These are phyloP conservation scores for Chiloscyllium plagiosum DNA, from an alignment of 2,113 vertebrate genomes.

Conservation along the genomic window DNA sequence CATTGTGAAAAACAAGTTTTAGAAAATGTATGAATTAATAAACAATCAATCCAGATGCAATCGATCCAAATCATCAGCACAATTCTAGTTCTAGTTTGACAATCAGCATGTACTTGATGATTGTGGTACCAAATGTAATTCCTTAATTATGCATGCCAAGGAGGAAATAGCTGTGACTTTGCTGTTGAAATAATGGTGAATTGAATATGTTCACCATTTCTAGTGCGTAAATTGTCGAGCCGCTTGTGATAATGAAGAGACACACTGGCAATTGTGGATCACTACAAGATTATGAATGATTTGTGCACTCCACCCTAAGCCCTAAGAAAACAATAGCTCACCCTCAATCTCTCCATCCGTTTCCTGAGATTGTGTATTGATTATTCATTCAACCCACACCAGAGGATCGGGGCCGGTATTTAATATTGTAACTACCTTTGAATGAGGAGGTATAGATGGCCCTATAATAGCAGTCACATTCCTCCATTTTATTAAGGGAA, in stretches of 20 bases:
- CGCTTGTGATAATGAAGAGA: neutral
- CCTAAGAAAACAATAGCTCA: neutral
- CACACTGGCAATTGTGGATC: neutral
- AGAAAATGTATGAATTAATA: neutral
- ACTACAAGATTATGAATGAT: neutral
- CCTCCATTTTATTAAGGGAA: neutral
- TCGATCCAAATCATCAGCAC: neutral
- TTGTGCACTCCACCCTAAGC: neutral
- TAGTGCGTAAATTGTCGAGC: neutral
- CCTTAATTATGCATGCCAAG: neutral
- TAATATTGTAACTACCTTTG: neutral
- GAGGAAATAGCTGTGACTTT: neutral
- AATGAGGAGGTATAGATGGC: neutral
- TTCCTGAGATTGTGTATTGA: too few species aligned
- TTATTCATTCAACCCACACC: neutral
- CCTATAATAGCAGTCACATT: neutral
- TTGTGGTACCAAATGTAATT: neutral
- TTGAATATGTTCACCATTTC: neutral
- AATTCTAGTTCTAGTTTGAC: neutral
- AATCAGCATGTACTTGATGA: neutral
- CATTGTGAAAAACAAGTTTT: neutral
- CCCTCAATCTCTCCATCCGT: neutral
- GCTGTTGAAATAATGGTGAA: neutral
- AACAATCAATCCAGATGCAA: neutral
- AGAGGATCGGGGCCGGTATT: neutral